Conservation (phyloP, 2,888 invertebrate genomes). For the Epsilonema sp. region DNA sequence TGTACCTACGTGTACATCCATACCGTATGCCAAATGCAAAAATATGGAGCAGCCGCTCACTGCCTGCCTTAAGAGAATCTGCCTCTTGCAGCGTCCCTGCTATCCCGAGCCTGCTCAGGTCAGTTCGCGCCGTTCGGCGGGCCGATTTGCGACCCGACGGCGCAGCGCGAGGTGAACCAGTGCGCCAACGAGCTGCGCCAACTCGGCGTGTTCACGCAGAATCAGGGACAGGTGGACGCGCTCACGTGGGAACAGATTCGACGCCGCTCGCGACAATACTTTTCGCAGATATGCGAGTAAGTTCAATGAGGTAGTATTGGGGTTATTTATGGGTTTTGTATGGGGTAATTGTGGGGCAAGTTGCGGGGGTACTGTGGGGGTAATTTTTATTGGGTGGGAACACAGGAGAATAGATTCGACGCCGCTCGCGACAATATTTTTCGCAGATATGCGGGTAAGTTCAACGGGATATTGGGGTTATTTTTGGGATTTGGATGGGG, state of each 20-base stretch:
- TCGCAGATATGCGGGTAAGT: conserved; percentile 15
- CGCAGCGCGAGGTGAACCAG: neutral
- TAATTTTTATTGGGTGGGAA: conserved; percentile 5
- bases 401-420: conserved; percentile 10
- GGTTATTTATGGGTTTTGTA: too few species aligned
- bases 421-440: conserved; percentile 13
- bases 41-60: too few species aligned
- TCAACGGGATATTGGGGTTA: too few species aligned
- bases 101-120: too few species aligned
- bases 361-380: too few species aligned
- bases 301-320: too few species aligned
- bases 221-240: neutral
- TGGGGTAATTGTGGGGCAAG: too few species aligned
- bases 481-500: too few species aligned
- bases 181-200: neutral
- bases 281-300: conserved; percentile 15
- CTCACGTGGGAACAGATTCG: conserved; percentile 10
- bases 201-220: conserved; percentile 3
- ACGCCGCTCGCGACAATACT: conserved; percentile 13
- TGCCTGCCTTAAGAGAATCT: too few species aligned
- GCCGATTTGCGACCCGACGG: neutral
- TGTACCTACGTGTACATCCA: too few species aligned
- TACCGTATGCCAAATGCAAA: too few species aligned
- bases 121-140: neutral
- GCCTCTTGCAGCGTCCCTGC: too few species aligned